Base-by-base conservation (phyloP, 2,113 vertebrate species). In the Zosterops hypoxanthus region DNA sequence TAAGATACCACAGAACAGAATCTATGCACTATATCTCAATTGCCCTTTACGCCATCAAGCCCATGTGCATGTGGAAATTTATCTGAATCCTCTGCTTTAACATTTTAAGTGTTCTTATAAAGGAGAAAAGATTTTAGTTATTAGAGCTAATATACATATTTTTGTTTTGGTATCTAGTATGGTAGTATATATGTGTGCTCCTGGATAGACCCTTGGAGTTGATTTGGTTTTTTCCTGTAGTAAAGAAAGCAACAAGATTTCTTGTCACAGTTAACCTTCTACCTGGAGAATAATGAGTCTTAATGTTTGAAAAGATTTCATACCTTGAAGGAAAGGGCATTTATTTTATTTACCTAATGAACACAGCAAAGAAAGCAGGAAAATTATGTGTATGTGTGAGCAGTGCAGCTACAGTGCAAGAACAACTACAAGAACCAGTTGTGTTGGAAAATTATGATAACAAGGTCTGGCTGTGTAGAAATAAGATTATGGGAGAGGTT, bases 61-160 rank as follows among this genome's bases (percentile, higher is more conserved):
- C 7, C 6, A 10, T 23, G 8, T 16, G 31, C 9, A 9, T 13
- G 4, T 19, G 29, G 65, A 86, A 81, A 55, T 39, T 28, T 73
- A 20, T 65, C 42, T 41, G 46, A 77, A 64, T 18, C 6, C 26
- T 50, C 14, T 41, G 11, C 12, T 71, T 70, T 44, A 34, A 42
- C 14, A 33, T 55, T 15, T 69, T n/a, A 53, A 36, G 2, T 0
- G 0, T 53, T 13, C 11, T 59, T 49, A 8, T 61, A 69, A 76
- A 75, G 18, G 5, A 82, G 9, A 50, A 75, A 84, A 57, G 1
- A 14, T 31, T 85, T 57, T 36, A 36, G 11, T 44, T 57, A 41
- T 20, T 42, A 33, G 42, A 63, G 52, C 26, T 89, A 46, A 55
- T 31, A 28, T 5, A 39, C 5, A 56, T n/a, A 39, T 53, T 82